Evolutionary conservation across 2,113 vertebrate species (phyloP), one percentile per base, ranked within the genome.

Genomic region (Podiceps cristatus): DNA sequence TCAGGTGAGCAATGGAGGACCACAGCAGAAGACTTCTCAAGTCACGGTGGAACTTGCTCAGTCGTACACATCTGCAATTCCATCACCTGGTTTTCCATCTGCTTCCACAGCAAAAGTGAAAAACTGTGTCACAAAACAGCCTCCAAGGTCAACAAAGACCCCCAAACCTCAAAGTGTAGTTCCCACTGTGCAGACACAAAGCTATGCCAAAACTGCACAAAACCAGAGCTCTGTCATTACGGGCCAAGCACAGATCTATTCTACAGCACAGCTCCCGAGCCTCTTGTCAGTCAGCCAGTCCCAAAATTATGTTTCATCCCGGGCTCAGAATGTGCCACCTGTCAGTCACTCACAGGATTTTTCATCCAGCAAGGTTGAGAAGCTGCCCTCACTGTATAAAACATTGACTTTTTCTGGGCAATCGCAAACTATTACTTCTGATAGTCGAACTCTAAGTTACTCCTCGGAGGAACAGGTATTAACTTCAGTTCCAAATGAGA

Each of bases 161-260:
- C 98, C 98, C 60, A 99, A 99, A 96, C 98, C 99, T 97, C 99
- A 99, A 94, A 98, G 97, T 86, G 88, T 98, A 96, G 98, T 98
- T 91, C 98, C 98, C 90, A 92, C 98, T 64, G 98, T 98, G 76
- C 99, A 99, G 94, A 99, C 99, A 64, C 99, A 99, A 95, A 99
- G 96, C 90, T 99, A 99, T 98, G 98, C 99, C 91, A 99, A 99
- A 97, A 98, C 99, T 92, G 98, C 98, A 92, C 99, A 99, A 71
- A 99, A 99, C 95, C 99, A 99, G 98, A 99, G 98, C 96, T 99
- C 99, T 52, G 99, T 99, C 90, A 98, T 99, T 97, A 98, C 99
- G 69, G 99, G 99, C 97, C 99, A 99, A 98, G 98, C 99, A 97
- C 99, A 99, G 97, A 98, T 98, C 74, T 99, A 99, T 96, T 98